Percentiles rank a stretch among this genome's conserved stretches.
Conservation (phyloP, 2,797 vertebrate genomes). For the Gadopsis bispinosus region DNA sequence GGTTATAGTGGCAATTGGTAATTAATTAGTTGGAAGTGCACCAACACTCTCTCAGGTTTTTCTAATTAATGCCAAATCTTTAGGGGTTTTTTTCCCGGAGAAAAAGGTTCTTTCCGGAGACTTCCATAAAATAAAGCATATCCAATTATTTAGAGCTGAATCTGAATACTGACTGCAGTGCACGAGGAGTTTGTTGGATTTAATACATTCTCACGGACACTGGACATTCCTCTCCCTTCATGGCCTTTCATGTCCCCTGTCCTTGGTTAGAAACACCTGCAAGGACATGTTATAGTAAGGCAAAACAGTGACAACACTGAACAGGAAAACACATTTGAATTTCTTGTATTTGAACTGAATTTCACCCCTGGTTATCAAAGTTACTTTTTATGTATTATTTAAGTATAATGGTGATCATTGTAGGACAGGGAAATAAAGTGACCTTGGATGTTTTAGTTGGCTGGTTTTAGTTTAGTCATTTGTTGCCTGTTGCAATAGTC, state of each 20-base stretch:
- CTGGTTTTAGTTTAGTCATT: not conserved
- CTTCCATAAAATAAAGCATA: not conserved
- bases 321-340: not conserved
- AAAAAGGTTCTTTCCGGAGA: not conserved
- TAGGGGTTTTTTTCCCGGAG: not conserved
- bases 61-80: not conserved
- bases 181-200: not conserved
- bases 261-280: constrained; percentile 34
- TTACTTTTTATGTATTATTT: not conserved
- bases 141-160: not conserved
- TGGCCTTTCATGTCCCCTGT: constrained; percentile 29
- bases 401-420: not conserved
- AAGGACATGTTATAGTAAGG: constrained; percentile 2
- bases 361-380: not conserved
- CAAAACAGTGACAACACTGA: not conserved
- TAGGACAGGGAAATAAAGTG: not conserved
- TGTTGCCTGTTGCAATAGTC: constrained; percentile 10
- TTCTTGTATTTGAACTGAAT: not conserved
- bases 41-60: not conserved
- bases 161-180: not conserved
- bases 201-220: constrained; percentile 11
- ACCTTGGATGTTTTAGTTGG: not conserved
- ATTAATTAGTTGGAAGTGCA: not conserved
- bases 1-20: no score
- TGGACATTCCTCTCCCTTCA: constrained; percentile 53